phyloP scores from a whole-genome alignment of 2,797 vertebrate genomes.

The Erethizon dorsatum region DNA sequence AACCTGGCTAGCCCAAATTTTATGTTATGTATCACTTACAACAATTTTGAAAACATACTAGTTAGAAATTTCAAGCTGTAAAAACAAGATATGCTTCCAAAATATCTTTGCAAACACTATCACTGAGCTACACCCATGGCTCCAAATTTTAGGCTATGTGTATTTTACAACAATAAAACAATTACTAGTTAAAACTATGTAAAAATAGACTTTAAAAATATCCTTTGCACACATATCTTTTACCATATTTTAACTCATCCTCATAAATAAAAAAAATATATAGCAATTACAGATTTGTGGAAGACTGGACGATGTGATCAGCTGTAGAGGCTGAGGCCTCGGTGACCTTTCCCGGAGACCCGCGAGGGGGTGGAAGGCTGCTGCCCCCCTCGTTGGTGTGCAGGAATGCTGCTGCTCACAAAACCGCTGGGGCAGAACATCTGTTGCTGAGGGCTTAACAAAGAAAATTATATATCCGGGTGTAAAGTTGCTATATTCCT shows the following conservation, averaged over 20 bases:
- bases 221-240: too few relatives aligned
- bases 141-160: neutral
- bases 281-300: neutral
- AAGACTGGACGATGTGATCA: neutral
- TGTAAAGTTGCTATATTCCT: neutral
- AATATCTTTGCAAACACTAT: neutral
- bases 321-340: neutral
- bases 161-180: neutral
- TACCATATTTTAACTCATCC: neutral
- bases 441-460: too few relatives aligned
- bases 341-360: neutral
- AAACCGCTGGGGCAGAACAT: neutral
- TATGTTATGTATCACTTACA: neutral
- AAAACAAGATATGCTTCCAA: neutral
- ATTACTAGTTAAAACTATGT: neutral
- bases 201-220: too few relatives aligned
- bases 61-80: neutral
- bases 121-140: neutral
- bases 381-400: fast-evolving
- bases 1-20: neutral
- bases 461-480: too few relatives aligned
- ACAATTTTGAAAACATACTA: neutral
- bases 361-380: too few relatives aligned
- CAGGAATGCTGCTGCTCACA: neutral
- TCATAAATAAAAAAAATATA: neutral